Evolutionary conservation across 2,888 invertebrate genomes (phyloP).

Genomic region (Peribatodes rhomboidaria): DNA sequence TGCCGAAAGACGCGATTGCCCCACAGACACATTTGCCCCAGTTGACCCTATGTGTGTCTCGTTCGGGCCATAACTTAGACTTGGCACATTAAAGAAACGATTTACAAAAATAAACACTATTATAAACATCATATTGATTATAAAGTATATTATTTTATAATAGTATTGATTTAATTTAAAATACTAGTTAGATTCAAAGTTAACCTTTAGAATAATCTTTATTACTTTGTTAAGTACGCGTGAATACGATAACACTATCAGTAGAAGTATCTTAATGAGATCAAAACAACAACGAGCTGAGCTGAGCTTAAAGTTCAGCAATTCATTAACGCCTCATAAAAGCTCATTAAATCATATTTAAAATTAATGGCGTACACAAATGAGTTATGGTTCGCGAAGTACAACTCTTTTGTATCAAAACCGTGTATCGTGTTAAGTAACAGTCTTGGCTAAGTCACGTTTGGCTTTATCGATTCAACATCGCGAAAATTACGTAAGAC

Average conservation of each 20-base stretch:
- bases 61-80: too few relatives aligned
- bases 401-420: constrained; percentile 71
- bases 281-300: constrained; percentile 35
- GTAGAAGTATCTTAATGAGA: constrained; percentile 32
- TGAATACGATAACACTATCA: constrained; percentile 26
- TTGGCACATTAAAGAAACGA: too few relatives aligned
- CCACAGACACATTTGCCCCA: too few relatives aligned
- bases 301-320: constrained; percentile 41
- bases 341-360: constrained; percentile 72
- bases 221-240: constrained; percentile 17
- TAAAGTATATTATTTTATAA: background rate
- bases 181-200: constrained; percentile 7
- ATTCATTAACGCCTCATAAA: constrained; percentile 68
- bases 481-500: constrained; percentile 71
- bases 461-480: constrained; percentile 70
- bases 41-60: too few relatives aligned
- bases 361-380: constrained; percentile 75
- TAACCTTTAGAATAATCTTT: constrained; percentile 11
- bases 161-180: constrained; percentile 1
- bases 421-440: constrained; percentile 72
- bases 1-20: too few relatives aligned
- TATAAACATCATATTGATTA: too few relatives aligned
- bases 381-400: constrained; percentile 72
- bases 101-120: too few relatives aligned
- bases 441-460: constrained; percentile 78